phyloP scores from a whole-genome alignment of 37 sponge, comb jelly and placozoan species.

The Ephydatia muelleri region DNA sequence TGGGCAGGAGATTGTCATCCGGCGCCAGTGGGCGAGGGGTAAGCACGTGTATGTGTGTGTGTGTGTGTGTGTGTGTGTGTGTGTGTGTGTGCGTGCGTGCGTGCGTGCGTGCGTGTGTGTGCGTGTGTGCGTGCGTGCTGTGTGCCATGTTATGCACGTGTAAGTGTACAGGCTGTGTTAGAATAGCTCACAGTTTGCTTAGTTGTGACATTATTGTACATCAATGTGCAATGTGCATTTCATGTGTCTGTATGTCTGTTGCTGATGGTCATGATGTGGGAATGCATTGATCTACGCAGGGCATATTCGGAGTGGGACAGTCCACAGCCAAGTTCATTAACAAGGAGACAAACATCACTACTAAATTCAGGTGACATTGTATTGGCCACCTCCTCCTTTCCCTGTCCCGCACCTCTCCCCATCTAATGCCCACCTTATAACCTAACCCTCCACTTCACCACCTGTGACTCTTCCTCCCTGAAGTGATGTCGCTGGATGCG shows the following conservation, averaged over 20 bases:
- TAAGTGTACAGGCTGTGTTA: background rate
- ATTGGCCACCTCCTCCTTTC: background rate
- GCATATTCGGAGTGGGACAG: conserved; percentile 92
- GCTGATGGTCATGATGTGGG: background rate
- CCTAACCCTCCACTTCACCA: background rate
- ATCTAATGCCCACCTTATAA: background rate
- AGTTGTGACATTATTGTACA: background rate
- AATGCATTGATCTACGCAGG: conserved; percentile 50
- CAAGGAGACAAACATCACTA: conserved; percentile 93
- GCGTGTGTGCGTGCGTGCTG: background rate
- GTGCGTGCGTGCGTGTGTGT: background rate
- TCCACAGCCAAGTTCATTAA: conserved; percentile 91
- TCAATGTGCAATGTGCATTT: background rate
- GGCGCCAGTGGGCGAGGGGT: conserved; percentile 77
- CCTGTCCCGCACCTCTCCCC: background rate
- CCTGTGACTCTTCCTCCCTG: background rate
- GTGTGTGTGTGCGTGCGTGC: background rate
- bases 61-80: no score
- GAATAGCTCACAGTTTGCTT: background rate
- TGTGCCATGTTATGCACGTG: background rate
- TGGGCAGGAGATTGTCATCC: conserved; percentile 52
- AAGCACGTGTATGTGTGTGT: no score
- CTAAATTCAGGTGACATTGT: conserved; percentile 77
- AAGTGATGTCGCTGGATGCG: conserved; percentile 98
- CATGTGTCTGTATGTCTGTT: background rate